These are phyloP conservation scores for Zelostemma sp. DNA, from an alignment of 1,140 invertebrate species.

Conservation along the genomic window DNA sequence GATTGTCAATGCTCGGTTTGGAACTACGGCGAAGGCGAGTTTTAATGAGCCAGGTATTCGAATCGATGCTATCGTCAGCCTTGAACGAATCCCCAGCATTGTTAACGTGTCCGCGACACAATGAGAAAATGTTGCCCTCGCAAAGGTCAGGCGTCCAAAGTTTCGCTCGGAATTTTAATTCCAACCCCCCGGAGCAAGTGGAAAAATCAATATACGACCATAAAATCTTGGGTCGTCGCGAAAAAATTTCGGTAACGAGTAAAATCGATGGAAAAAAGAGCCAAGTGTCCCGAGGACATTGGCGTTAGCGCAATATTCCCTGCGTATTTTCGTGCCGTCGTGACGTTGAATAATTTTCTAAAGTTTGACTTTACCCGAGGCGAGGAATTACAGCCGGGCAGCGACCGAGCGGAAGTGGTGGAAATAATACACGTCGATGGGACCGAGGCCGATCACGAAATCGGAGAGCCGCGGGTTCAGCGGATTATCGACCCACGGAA, in stretches of 20 bases:
- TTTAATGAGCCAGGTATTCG: slow-evolving; percentile 52
- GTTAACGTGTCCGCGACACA: slow-evolving; percentile 36
- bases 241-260: no score
- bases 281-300: slow-evolving; percentile 23
- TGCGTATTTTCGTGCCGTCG: slow-evolving; percentile 39
- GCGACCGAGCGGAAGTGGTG: slow-evolving; percentile 37
- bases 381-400: slow-evolving; percentile 36
- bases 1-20: slow-evolving; percentile 16
- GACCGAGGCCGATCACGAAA: slow-evolving; percentile 35
- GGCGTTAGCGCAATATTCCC: slow-evolving; percentile 34
- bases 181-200: no score
- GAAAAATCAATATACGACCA: no score
- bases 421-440: slow-evolving; percentile 46
- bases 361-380: slow-evolving; percentile 36
- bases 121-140: slow-evolving; percentile 17
- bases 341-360: slow-evolving; percentile 39
- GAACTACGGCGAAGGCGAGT: slow-evolving; percentile 22
- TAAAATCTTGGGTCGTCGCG: no score
- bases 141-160: slow-evolving; percentile 4
- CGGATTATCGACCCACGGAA: slow-evolving; percentile 59
- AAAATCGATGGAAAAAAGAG: no score
- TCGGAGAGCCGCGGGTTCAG: slow-evolving; percentile 46
- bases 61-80: slow-evolving; percentile 38
- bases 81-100: slow-evolving; percentile 33
- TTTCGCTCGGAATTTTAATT: slow-evolving; percentile 24